These are phyloP conservation scores for Parauchenoglanis punctatus DNA, from an alignment of 2,797 vertebrate species.

Conservation along the genomic window DNA sequence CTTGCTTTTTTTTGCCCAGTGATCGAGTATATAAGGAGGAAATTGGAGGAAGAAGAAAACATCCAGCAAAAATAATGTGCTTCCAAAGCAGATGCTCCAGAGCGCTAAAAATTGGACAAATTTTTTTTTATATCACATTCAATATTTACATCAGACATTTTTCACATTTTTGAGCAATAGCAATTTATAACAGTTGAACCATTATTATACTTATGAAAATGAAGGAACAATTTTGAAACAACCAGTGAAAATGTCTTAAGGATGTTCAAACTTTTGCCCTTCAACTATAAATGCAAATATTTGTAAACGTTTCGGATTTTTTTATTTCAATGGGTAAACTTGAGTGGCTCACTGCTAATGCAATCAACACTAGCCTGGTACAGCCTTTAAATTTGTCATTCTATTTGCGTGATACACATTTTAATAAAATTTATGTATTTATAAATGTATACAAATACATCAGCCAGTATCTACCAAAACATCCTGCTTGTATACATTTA, in stretches of 20 bases:
- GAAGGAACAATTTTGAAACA: not conserved
- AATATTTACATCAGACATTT: not conserved
- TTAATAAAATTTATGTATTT: not conserved
- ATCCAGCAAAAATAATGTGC: not conserved
- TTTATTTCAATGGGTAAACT: not conserved
- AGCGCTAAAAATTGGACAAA: not conserved
- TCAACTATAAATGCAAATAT: not conserved
- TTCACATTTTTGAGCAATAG: not conserved
- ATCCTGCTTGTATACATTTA: not conserved
- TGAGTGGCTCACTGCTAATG: not conserved
- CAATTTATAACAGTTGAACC: not conserved
- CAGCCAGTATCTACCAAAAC: not conserved
- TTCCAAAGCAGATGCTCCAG: not conserved
- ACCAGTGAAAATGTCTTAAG: not conserved
- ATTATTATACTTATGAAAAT: not conserved
- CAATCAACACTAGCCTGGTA: not conserved
- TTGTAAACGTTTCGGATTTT: not conserved
- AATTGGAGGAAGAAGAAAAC: constrained; percentile 50
- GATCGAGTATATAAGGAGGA: constrained; percentile 53
- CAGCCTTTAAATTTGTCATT: not conserved
- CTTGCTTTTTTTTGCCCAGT: constrained; percentile 30
- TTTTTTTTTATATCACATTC: not conserved
- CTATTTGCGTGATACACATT: not conserved
- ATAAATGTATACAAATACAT: not conserved
- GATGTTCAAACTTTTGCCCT: not conserved